Percentiles rank a stretch among this genome's conserved stretches.
Evolutionary conservation across 2,888 invertebrate genomes (phyloP).

Genomic region (Idaea dimidiata): DNA sequence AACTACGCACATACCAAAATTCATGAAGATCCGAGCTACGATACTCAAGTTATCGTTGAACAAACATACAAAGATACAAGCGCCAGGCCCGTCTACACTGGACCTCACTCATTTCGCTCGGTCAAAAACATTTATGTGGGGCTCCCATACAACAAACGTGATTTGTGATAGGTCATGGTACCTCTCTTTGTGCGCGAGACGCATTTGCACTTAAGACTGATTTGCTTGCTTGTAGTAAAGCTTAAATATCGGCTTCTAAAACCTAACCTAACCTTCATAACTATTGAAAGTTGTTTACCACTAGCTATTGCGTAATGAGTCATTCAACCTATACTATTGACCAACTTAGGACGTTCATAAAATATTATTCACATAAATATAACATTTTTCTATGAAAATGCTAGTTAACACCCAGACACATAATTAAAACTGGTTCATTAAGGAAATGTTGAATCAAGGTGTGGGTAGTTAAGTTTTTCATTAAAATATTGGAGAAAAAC

Average conservation of each 20-base stretch:
- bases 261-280: conserved; percentile 49
- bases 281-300: conserved; percentile 69
- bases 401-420: background rate
- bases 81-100: too few species aligned
- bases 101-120: too few species aligned
- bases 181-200: too few species aligned
- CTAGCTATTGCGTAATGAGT: conserved; percentile 53
- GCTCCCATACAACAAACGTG: too few species aligned
- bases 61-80: too few species aligned
- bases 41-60: too few species aligned
- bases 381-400: background rate
- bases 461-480: background rate
- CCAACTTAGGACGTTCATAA: conserved; percentile 3
- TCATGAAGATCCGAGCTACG: too few species aligned
- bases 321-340: conserved; percentile 45
- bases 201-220: conserved; percentile 17
- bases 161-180: too few species aligned
- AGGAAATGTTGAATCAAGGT: background rate
- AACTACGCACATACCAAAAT: too few species aligned
- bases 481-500: background rate
- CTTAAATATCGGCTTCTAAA: too few species aligned
- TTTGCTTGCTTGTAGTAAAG: background rate
- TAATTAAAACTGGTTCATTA: background rate
- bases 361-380: background rate
- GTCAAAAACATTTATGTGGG: too few species aligned